These are phyloP conservation scores for Dusona sp. DNA, from an alignment of 2,888 invertebrate species.

Conservation along the genomic window DNA sequence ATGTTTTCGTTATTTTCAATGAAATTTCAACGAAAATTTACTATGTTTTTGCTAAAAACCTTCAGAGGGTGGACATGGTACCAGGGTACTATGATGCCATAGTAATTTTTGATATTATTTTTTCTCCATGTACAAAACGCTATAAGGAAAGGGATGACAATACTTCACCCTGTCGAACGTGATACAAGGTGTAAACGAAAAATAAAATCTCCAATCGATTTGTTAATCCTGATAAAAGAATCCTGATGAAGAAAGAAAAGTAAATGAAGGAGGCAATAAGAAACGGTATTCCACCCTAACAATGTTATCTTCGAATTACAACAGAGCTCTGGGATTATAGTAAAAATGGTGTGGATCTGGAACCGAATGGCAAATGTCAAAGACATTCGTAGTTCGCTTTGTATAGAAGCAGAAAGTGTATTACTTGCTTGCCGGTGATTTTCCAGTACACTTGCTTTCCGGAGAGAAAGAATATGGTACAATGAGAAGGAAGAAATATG, in stretches of 20 bases:
- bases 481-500: slow-evolving; percentile 15
- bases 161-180: background rate
- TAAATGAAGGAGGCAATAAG: background rate
- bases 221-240: background rate
- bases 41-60: no score
- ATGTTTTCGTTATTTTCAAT: no score
- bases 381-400: background rate
- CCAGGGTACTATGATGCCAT: no score
- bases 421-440: slow-evolving; percentile 6
- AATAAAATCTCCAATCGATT: background rate
- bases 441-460: slow-evolving; percentile 46
- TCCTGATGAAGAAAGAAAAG: background rate
- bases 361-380: slow-evolving; percentile 11
- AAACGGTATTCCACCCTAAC: background rate
- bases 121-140: no score
- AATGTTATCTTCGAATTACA: slow-evolving; percentile 1
- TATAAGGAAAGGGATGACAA: background rate
- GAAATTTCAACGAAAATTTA: no score
- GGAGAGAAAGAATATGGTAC: slow-evolving; percentile 13
- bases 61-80: no score
- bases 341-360: slow-evolving; percentile 5
- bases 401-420: slow-evolving; percentile 18
- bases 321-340: background rate
- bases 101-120: no score
- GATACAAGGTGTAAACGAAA: background rate